Base-by-base conservation (phyloP, 2,888 invertebrate species). In the Didymodactylos carnosus region DNA sequence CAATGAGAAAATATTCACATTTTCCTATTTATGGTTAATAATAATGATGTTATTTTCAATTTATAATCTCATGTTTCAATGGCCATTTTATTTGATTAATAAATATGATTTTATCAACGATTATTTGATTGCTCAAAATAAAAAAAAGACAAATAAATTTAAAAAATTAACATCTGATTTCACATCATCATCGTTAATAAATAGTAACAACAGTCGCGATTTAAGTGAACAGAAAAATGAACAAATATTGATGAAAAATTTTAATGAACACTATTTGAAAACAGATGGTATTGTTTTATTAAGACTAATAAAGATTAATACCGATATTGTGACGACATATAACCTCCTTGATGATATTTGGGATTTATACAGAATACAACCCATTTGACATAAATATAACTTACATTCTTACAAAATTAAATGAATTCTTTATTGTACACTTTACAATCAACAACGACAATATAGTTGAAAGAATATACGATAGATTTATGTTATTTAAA, bases 1-100 rank as follows among this genome's bases (percentile, higher is more conserved):
- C 19, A 75, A 75, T 35, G 75, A 75, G 23, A 75, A 75, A 69
- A 75, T 75, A n/a, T 75, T 75, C n/a, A 71, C 72, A 29, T 72
- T 75, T 51, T 23, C 71, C 35, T 75, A 62, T 71, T 72, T 72
- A 49, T 75, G 75, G 75, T 39, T 75, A 53, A 41, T 53, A n/a
- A 10, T 75, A 14, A 62, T 75, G 39, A 11, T 29, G 3, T n/a
- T 62, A 35, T 62, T 29, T 35, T n/a, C 62, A 29, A 19, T 35
- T 3, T 62, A 62, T 35, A 62, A 62, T 62, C n/a, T 62, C 19
- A 27, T 62, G 29, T 19, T 62, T n/a, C 62, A 35, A 62, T 62
- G 62, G 62, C n/a, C n/a, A n/a, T n/a, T n/a, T n/a, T n/a, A n/a
- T n/a, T n/a, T n/a, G n/a, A n/a, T n/a, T n/a, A n/a, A n/a, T n/a